phyloP scores from a whole-genome alignment of 2,113 vertebrate genomes.

The rat (Rattus norvegicus) region DNA sequence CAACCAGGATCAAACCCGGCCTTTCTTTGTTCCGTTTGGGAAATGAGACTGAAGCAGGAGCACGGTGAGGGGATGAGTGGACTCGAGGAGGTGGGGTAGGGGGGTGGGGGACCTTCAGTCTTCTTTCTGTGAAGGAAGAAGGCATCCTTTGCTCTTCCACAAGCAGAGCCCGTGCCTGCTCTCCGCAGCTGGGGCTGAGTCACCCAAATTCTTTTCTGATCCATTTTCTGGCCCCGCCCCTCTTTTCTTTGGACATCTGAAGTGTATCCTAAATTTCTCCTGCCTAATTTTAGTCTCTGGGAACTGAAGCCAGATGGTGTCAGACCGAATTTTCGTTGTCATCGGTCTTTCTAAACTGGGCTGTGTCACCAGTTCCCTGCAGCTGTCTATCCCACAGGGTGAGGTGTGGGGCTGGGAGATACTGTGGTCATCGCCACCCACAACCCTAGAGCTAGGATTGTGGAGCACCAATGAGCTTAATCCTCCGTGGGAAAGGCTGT shows the following conservation, averaged over 20 bases:
- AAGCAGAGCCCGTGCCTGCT: conserved; percentile 43
- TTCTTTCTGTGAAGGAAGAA: neutral
- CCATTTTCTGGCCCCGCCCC: conserved; percentile 70
- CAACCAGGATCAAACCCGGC: neutral
- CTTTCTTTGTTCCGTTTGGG: neutral
- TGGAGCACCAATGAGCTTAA: neutral
- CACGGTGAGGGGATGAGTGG: accelerated
- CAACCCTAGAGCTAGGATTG: neutral
- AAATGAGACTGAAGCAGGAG: neutral
- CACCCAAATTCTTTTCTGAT: conserved; percentile 77
- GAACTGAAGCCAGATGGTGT: conserved; percentile 70
- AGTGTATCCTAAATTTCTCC: conserved; percentile 74
- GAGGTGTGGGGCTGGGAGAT: conserved; percentile 38
- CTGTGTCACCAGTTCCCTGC: conserved; percentile 30
- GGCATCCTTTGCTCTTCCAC: neutral
- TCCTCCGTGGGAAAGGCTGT: neutral
- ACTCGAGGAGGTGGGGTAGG: neutral
- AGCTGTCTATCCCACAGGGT: neutral
- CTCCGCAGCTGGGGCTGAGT: conserved; percentile 75
- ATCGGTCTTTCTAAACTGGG: conserved; percentile 63
- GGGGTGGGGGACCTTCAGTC: neutral
- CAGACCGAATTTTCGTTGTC: conserved; percentile 69
- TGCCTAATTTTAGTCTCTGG: conserved; percentile 80
- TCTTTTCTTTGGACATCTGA: conserved; percentile 74
- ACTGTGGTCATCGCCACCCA: accelerated